phyloP scores from a whole-genome alignment of 2,888 invertebrate species.

The Beris morrisii region DNA sequence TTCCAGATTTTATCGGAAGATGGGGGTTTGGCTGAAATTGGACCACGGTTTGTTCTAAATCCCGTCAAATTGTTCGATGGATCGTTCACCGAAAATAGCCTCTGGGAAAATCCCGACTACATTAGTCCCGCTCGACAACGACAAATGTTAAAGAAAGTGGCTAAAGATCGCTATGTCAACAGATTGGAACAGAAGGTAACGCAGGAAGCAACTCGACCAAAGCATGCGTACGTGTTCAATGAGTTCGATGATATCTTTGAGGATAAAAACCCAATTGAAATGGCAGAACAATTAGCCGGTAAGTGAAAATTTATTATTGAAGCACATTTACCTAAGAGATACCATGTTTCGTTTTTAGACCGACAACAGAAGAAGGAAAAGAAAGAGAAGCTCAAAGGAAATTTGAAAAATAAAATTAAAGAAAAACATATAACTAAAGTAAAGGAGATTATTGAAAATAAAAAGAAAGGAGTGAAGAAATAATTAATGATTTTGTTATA shows the following conservation, averaged over 20 bases:
- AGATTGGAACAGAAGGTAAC: constrained; percentile 79
- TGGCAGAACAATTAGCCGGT: constrained; percentile 60
- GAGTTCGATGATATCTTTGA: constrained; percentile 75
- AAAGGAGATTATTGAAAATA: too few species aligned
- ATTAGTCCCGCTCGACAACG: constrained; percentile 86
- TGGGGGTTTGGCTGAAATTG: constrained; percentile 94
- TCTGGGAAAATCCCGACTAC: constrained; percentile 94
- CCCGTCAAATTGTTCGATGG: constrained; percentile 93
- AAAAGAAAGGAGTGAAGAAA: too few species aligned
- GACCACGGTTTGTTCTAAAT: constrained; percentile 81
- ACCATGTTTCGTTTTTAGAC: too few species aligned
- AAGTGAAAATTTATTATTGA: constrained; percentile 33
- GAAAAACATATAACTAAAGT: too few species aligned
- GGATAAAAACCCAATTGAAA: constrained; percentile 65
- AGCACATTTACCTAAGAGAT: too few species aligned
- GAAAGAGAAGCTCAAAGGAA: too few species aligned
- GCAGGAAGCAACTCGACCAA: constrained; percentile 71
- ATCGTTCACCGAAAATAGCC: constrained; percentile 87
- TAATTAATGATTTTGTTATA: too few species aligned
- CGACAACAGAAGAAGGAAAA: too few species aligned
- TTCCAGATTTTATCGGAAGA: constrained; percentile 97
- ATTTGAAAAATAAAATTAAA: too few species aligned
- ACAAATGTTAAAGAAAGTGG: constrained; percentile 67
- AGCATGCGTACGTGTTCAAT: constrained; percentile 71
- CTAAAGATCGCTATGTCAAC: constrained; percentile 74